A percentile compares a stretch with the other conserved stretches of the same genome.
phyloP scores from a whole-genome alignment of 2,888 invertebrate genomes.

The Stomorhina lunata region DNA sequence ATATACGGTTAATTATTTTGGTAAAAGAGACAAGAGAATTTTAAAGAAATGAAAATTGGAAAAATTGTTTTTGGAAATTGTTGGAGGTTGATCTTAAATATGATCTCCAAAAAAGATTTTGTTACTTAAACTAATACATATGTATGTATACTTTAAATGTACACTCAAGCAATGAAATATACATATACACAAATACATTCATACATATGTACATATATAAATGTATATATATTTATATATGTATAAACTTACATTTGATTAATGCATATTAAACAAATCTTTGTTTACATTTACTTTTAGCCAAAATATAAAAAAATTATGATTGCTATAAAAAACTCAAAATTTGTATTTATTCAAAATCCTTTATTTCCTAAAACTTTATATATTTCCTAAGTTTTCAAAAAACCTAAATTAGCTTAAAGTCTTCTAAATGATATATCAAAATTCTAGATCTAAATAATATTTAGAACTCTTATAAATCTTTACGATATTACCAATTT shows the following conservation, averaged over 20 bases:
- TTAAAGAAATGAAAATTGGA: background rate
- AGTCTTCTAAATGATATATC: no score
- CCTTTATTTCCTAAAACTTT: no score
- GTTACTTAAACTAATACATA: conserved; percentile 44
- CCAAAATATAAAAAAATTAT: conserved; percentile 1
- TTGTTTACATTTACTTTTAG: conserved; percentile 51
- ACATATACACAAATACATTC: background rate
- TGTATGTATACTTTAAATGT: no score
- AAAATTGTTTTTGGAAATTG: conserved; percentile 21
- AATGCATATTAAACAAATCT: background rate
- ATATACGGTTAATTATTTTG: conserved; percentile 48
- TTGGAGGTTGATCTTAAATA: background rate
- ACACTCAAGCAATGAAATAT: no score
- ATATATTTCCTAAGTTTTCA: no score
- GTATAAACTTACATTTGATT: no score
- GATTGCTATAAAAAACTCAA: background rate
- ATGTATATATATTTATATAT: background rate
- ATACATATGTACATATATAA: background rate
- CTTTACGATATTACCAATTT: no score
- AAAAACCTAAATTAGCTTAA: no score
- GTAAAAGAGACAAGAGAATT: conserved; percentile 19
- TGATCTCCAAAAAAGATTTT: conserved; percentile 45
- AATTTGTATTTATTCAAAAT: no score
- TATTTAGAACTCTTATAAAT: no score
- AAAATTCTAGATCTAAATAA: no score